Conservation (phyloP, 1,140 invertebrate genomes). For the Calosoma granatense region DNA sequence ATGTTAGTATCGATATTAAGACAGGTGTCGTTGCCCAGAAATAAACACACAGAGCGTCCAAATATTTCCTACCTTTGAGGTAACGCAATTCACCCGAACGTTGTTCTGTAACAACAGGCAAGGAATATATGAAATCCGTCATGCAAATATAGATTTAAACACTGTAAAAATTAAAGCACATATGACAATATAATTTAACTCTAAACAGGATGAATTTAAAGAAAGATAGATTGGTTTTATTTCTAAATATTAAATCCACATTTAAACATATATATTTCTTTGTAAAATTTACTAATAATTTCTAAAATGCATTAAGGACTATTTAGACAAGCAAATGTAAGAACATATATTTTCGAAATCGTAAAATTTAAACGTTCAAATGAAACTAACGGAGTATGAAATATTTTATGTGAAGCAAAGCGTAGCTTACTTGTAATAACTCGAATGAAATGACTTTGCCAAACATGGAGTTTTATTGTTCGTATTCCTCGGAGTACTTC, state of each 20-base stretch:
- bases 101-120: too few species aligned
- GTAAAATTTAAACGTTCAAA: not conserved
- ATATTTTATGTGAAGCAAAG: too few species aligned
- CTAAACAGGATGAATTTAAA: too few species aligned
- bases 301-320: not conserved
- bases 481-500: constrained; percentile 82
- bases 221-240: constrained; percentile 18
- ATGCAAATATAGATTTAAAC: too few species aligned
- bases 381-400: not conserved
- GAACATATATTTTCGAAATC: not conserved
- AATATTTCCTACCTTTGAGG: constrained; percentile 80
- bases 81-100: constrained; percentile 64
- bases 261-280: not conserved
- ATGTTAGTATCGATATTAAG: constrained; percentile 85
- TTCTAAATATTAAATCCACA: constrained; percentile 15
- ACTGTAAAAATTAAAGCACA: too few species aligned
- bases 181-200: too few species aligned
- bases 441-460: constrained; percentile 79
- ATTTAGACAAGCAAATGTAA: not conserved
- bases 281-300: constrained; percentile 9
- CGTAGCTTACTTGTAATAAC: constrained; percentile 36
- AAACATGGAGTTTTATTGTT: constrained; percentile 85
- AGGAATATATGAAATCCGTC: too few species aligned
- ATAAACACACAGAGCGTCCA: constrained; percentile 97
- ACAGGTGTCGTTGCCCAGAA: constrained; percentile 99